Conservation (phyloP, 2,888 invertebrate species). For the Plemyria rubiginata region DNA sequence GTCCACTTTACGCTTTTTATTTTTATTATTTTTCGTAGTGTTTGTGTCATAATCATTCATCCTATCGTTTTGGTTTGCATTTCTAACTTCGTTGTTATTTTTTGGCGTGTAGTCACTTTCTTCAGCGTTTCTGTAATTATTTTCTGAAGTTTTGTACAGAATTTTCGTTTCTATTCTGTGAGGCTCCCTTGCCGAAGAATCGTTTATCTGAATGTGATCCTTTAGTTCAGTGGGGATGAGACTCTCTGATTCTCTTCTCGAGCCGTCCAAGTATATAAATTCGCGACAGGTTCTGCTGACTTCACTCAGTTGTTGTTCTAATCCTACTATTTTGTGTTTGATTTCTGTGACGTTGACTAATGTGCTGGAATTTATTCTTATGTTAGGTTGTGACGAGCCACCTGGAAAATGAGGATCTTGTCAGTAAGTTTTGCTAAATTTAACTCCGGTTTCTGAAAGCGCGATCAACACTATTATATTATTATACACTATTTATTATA, state of each 20-base stretch:
- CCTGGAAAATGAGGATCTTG: conserved; percentile 54
- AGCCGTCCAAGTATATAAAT: conserved; percentile 50
- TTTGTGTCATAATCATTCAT: conserved; percentile 23
- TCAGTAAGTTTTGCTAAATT: not conserved
- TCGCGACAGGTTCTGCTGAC: conserved; percentile 64
- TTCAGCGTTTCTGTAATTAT: conserved; percentile 51
- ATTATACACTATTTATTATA: too few relatives aligned
- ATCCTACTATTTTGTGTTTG: conserved; percentile 65
- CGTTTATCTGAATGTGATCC: conserved; percentile 42
- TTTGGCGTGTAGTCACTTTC: conserved; percentile 47
- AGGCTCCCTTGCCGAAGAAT: conserved; percentile 39
- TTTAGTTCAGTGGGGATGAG: conserved; percentile 35
- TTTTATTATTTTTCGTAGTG: conserved; percentile 40
- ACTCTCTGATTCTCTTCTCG: conserved; percentile 45
- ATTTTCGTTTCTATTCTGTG: conserved; percentile 55
- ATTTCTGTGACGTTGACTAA: conserved; percentile 67
- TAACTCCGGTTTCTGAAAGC: too few relatives aligned
- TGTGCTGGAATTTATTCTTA: conserved; percentile 69
- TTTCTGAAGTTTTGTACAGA: conserved; percentile 57
- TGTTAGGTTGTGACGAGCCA: conserved; percentile 64
- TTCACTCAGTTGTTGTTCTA: conserved; percentile 64
- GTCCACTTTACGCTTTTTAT: conserved; percentile 51
- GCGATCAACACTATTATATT: too few relatives aligned
- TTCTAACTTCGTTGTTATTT: conserved; percentile 24
- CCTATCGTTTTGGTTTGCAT: conserved; percentile 16